Base-by-base conservation (phyloP, 1,140 invertebrate species). In the Zophobas atratus region DNA sequence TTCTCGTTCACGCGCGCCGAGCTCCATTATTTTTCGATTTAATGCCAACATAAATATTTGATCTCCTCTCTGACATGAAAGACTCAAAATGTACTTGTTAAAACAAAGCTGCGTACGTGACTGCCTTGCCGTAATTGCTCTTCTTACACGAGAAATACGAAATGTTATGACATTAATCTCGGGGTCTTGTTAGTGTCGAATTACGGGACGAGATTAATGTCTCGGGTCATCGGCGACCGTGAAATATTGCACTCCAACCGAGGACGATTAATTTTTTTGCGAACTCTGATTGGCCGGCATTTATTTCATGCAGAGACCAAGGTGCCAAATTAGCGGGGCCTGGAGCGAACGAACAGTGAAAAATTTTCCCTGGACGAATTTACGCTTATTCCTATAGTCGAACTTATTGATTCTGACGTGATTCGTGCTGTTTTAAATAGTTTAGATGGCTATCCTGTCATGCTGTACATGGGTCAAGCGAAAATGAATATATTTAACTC, bases 21-120 rank as follows among this genome's bases (percentile, higher is more conserved):
- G 38, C 33, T 20, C 60, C 60, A 67, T 67, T 67, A 67, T 67
- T 67, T 67, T 41, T 39, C 60, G 39, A 67, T 67, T 67, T 67
- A 67, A 67, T 67, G 60, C 60, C 60, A 67, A 67, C 60, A 67
- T 67, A 67, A 67, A 67, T 67, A 67, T 67, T 67, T 67, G 60
- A 67, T 67, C 60, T 8, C 38, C 60, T 43, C 60, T 67, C 39
- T n/a, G 38, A 43, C 38, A 38, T 67, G 36, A 67, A 67, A 67
- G 39, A 67, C 60, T 67, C 60, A 67, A 67, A 67, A 67, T 39
- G 60, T 5, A 67, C 60, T 67, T 41, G 60, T 51, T 51, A 51
- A 20, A 51, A 51, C 38, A 41, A 57, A 6, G 55, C 20, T 36
- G 36, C 8, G 34, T 60, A 60, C 56, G 56, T 67, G 60, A 67